Conservation (phyloP, 2,113 vertebrate genomes). For the Athene noctua region DNA sequence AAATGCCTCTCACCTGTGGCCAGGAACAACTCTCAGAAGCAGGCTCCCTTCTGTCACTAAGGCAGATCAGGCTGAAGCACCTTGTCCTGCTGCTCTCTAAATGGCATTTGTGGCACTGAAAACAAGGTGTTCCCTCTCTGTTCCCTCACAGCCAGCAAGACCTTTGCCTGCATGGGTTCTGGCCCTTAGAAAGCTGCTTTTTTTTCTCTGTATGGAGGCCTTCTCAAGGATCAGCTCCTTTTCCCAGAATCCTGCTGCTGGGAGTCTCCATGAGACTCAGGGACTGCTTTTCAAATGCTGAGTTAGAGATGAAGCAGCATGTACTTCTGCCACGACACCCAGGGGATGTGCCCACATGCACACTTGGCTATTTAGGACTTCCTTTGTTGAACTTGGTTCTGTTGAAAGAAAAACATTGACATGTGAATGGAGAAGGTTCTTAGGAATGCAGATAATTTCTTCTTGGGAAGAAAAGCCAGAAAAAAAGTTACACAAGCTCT, state of each 20-base stretch:
- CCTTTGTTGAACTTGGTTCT: background rate
- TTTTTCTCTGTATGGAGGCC: background rate
- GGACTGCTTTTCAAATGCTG: background rate
- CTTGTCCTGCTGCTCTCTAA: background rate
- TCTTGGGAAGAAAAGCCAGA: background rate
- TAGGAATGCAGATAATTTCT: background rate
- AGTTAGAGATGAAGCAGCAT: rapidly evolving
- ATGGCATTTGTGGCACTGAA: background rate
- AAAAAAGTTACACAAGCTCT: background rate
- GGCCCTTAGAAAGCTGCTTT: background rate
- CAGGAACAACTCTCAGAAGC: background rate
- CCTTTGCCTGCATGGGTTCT: background rate
- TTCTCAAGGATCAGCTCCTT: background rate
- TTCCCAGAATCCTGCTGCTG: background rate
- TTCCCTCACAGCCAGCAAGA: background rate
- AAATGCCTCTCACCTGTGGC: background rate
- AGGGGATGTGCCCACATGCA: background rate
- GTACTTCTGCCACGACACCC: background rate
- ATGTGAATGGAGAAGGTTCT: background rate
- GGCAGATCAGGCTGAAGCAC: background rate
- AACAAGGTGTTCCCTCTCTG: background rate
- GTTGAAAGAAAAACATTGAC: background rate
- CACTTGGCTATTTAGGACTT: rapidly evolving
- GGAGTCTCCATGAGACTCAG: background rate
- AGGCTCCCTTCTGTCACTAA: background rate